phyloP scores from a whole-genome alignment of 2,888 invertebrate species.

The Spodoptera littoralis region DNA sequence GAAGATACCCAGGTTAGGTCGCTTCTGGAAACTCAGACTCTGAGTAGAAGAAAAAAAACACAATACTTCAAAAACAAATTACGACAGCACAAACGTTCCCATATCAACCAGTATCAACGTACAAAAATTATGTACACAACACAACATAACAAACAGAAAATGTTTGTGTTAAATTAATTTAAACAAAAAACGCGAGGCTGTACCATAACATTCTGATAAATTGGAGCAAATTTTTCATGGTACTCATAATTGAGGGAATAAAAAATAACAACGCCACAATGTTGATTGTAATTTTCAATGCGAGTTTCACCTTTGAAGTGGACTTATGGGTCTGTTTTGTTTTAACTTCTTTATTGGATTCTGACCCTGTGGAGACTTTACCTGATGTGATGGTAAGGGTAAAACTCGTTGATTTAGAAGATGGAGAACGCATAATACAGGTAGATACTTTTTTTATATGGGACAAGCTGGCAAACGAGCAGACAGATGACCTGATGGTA shows the following conservation, averaged over 20 bases:
- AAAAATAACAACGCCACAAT: constrained; percentile 42
- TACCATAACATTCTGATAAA: constrained; percentile 38
- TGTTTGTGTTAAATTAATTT: constrained; percentile 43
- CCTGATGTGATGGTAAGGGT: too few relatives aligned
- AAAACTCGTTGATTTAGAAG: too few relatives aligned
- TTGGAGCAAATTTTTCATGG: constrained; percentile 40
- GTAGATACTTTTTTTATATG: too few relatives aligned
- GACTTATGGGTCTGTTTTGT: constrained; percentile 13
- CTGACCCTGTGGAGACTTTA: too few relatives aligned
- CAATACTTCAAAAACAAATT: neutral
- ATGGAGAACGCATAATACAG: too few relatives aligned
- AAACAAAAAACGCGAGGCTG: constrained; percentile 24
- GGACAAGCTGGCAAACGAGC: too few relatives aligned
- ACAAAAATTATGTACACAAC: neutral
- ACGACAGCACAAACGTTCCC: neutral
- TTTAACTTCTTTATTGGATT: constrained; percentile 18
- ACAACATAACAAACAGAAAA: constrained; percentile 9
- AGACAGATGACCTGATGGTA: too few relatives aligned
- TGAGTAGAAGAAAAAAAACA: neutral
- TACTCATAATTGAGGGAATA: constrained; percentile 44
- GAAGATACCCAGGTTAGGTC: too few relatives aligned
- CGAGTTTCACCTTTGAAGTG: constrained; percentile 33
- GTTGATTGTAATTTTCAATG: constrained; percentile 47
- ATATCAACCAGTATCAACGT: constrained; percentile 14
- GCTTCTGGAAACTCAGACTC: too few relatives aligned